A percentile compares a stretch with the other conserved stretches of the same genome.
Conservation (phyloP, 2,888 invertebrate genomes). For the Mechanitis messenoides region DNA sequence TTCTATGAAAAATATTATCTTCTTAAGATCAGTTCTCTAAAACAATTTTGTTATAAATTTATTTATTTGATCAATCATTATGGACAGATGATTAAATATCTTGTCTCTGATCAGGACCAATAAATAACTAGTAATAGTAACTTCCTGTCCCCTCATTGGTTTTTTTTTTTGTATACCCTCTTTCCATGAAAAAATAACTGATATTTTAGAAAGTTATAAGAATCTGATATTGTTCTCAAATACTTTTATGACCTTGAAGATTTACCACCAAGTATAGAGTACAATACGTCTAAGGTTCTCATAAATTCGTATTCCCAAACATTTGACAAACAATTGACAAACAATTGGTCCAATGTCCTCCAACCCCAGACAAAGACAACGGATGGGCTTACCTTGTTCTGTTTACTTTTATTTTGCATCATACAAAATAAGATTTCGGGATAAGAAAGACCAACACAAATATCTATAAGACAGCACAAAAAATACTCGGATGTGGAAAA, state of each 20-base stretch:
- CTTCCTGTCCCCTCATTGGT: no score
- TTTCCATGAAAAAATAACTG: no score
- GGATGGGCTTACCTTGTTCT: conserved; percentile 54
- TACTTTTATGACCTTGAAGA: background rate
- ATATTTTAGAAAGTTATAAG: no score
- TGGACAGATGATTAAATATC: no score
- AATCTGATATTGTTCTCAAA: no score
- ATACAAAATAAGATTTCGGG: conserved; percentile 50
- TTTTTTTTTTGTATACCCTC: no score
- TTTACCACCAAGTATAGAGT: conserved; percentile 4
- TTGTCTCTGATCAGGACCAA: no score
- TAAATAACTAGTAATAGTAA: no score
- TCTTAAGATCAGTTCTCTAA: no score
- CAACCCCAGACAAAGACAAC: conserved; percentile 46
- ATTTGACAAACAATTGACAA: conserved; percentile 11
- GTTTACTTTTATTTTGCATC: conserved; percentile 60
- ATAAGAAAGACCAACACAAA: conserved; percentile 39
- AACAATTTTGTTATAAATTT: no score
- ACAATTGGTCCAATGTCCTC: conserved; percentile 16
- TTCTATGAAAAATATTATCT: no score
- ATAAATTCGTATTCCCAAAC: conserved; percentile 4
- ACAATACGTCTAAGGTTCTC: conserved; percentile 10
- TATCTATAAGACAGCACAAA: conserved; percentile 18
- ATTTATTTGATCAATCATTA: no score
- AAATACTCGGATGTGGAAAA: conserved; percentile 5